These are phyloP conservation scores for Nettapus auritus DNA, from an alignment of 2,113 vertebrate genomes.

Conservation along the genomic window DNA sequence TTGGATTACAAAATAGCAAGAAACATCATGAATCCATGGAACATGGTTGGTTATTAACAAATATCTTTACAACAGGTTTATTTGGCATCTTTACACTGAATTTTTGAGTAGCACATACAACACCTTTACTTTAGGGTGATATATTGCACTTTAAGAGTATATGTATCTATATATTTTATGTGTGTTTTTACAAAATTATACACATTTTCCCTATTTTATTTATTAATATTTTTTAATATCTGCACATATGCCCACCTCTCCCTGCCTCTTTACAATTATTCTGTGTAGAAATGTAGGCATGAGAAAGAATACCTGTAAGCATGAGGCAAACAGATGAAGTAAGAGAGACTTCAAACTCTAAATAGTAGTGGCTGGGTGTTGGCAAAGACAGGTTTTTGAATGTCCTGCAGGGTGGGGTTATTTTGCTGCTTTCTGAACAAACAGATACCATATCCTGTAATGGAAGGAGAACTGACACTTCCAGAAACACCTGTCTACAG, in stretches of 20 bases:
- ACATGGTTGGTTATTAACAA: background rate
- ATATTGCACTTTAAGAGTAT: background rate
- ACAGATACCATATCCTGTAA: background rate
- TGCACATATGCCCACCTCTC: background rate
- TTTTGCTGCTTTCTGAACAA: background rate
- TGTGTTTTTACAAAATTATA: background rate
- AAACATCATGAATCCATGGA: background rate
- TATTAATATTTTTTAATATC: background rate
- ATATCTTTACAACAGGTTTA: background rate
- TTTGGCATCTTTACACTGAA: background rate
- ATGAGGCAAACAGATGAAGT: background rate
- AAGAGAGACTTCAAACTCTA: background rate
- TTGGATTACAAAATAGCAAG: background rate
- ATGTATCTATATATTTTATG: background rate
- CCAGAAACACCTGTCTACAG: background rate
- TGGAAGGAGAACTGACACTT: background rate
- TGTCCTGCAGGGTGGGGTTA: background rate
- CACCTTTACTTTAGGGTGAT: background rate
- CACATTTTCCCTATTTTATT: background rate
- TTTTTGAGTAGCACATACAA: background rate
- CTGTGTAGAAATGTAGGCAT: background rate
- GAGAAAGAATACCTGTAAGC: background rate
- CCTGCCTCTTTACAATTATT: background rate
- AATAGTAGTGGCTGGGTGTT: accelerated
- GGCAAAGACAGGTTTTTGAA: background rate